Conservation (phyloP, 2,888 invertebrate genomes). For the Eupithecia pulchellata region DNA sequence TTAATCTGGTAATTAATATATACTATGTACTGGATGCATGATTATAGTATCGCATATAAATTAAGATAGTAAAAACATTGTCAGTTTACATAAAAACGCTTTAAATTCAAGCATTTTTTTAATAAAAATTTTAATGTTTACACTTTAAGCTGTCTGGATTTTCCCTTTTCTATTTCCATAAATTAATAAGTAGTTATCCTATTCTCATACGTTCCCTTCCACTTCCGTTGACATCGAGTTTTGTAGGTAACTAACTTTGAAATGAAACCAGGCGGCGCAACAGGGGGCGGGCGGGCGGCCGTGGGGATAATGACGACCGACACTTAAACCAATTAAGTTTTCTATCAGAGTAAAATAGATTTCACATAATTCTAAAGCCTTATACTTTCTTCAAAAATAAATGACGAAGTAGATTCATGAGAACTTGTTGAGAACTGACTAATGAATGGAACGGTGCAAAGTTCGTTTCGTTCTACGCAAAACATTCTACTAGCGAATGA, state of each 20-base stretch:
- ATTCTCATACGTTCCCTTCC: slow-evolving; percentile 8
- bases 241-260: neutral
- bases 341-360: neutral
- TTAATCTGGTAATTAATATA: neutral
- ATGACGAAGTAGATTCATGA: too few relatives aligned
- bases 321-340: too few relatives aligned
- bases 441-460: slow-evolving; percentile 14
- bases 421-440: too few relatives aligned
- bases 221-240: neutral
- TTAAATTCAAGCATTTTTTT: neutral
- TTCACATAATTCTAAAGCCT: too few relatives aligned
- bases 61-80: neutral
- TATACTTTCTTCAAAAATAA: too few relatives aligned
- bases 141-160: neutral
- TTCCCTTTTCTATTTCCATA: neutral
- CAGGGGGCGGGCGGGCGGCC: neutral
- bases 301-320: too few relatives aligned
- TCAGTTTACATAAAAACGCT: neutral
- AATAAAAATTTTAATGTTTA: neutral
- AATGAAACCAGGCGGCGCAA: neutral
- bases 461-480: slow-evolving; percentile 19
- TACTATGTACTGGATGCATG: neutral
- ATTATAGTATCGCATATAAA: neutral
- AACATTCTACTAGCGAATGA: neutral
- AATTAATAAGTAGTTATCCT: neutral